Percentiles rank a stretch among this genome's conserved stretches.
Evolutionary conservation across 2,888 invertebrate species (phyloP).

Genomic region (Rhagophthalmus giganteus): DNA sequence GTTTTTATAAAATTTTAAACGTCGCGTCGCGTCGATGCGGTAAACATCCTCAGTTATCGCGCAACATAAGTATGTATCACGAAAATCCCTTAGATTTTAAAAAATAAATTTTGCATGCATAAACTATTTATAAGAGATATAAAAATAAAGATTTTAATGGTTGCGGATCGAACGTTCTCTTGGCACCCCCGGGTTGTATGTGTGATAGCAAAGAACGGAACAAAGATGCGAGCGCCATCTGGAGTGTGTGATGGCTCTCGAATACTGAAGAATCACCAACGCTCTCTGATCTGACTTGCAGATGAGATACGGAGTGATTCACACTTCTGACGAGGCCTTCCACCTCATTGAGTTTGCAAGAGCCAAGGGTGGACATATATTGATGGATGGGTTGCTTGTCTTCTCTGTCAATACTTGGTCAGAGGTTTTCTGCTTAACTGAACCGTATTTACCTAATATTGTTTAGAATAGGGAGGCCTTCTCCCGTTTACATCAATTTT

Average conservation of each 20-base stretch:
- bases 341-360: constrained; percentile 47
- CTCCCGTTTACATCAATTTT: too few species aligned
- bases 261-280: constrained; percentile 41
- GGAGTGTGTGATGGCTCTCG: constrained; percentile 41
- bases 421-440: constrained; percentile 30
- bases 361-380: constrained; percentile 39
- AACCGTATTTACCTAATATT: constrained; percentile 14
- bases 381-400: constrained; percentile 40
- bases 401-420: constrained; percentile 40
- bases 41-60: too few species aligned
- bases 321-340: constrained; percentile 49
- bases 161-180: too few species aligned
- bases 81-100: neutral
- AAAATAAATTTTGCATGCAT: neutral
- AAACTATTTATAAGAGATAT: too few species aligned
- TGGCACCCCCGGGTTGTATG: constrained; percentile 5
- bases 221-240: constrained; percentile 35
- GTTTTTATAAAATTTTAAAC: too few species aligned
- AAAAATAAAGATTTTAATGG: too few species aligned
- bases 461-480: too few species aligned
- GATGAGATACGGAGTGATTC: constrained; percentile 50
- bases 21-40: too few species aligned
- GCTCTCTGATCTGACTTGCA: constrained; percentile 49
- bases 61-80: too few species aligned
- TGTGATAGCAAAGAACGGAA: constrained; percentile 8